Conservation (phyloP, 2,797 vertebrate species). For the Pelodytes ibericus region DNA sequence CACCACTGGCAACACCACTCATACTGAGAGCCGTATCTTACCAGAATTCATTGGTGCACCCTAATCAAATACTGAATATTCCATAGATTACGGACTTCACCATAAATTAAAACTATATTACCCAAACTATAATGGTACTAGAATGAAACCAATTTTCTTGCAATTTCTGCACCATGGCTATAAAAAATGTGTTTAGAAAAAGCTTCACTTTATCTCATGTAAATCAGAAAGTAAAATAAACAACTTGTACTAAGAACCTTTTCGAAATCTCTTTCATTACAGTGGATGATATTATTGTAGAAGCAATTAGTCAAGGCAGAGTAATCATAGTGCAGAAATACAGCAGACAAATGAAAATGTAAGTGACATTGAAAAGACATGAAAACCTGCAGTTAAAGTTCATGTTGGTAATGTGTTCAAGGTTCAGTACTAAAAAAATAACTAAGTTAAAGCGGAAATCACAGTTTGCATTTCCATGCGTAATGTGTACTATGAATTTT, state of each 20-base stretch:
- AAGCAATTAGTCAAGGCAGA: not conserved
- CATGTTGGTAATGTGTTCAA: conserved; percentile 21
- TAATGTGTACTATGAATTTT: not conserved
- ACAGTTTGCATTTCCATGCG: not conserved
- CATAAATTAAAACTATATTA: too few species aligned
- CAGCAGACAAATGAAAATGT: conserved; percentile 1
- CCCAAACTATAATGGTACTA: too few species aligned
- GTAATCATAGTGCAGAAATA: not conserved
- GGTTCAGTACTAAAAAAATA: conserved; percentile 31
- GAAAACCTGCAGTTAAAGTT: conserved; percentile 4
- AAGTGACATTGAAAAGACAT: conserved; percentile 17
- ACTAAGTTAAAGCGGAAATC: conserved; percentile 4
- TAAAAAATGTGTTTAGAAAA: not conserved
- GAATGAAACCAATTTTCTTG: too few species aligned
- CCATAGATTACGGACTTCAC: too few species aligned
- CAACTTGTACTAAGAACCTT: not conserved
- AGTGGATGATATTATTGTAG: not conserved
- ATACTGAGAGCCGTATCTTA: too few species aligned
- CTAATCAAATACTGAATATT: too few species aligned
- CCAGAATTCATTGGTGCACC: too few species aligned
- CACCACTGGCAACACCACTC: too few species aligned
- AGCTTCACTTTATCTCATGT: not conserved
- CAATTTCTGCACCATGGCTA: too few species aligned
- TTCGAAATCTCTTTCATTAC: not conserved
- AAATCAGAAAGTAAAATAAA: conserved; percentile 2